Base-by-base conservation (phyloP, 2,888 invertebrate genomes). In the Ptilodon capucinus region DNA sequence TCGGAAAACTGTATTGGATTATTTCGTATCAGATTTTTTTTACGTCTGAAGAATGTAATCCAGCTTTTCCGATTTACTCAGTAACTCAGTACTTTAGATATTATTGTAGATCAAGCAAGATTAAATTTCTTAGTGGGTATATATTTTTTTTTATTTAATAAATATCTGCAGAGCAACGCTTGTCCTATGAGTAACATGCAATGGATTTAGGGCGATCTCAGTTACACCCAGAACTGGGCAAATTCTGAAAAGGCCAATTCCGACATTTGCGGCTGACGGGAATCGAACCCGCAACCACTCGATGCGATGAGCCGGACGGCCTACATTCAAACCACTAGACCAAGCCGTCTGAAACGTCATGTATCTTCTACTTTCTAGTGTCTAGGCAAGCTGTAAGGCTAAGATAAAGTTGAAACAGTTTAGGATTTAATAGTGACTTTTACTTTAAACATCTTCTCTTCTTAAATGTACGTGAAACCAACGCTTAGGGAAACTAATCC, bases 401-500 rank as follows among this genome's bases (percentile, higher is more conserved):
- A 21, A 56, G 60, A 49, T 57, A 60, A 32, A 48, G 41, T 60
- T 60, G 42, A 55, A 32, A 36, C 48, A 19, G 48, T 19, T 21
- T 19, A 9, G 54, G 54, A 53, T 48, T 56, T 36, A 60, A 54
- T 40, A 57, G 42, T 44, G 40, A 44, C 42, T 60, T n/a, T 42
- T 17, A 55, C n/a, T 49, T 49, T 30, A 42, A 40, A 32, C 46
- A 49, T 35, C 44, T 34, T 18, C 40, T 54, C 32, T 48, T 48
- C 16, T 36, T 42, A 46, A 51, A 17, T 44, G n/a, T 25, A 28
- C 17, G 35, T 8, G 32, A 4, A 19, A 34, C 4, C 35, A 17
- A 16, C 17, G 35, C 17, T 17, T 35, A 5, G 18, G 35, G 9
- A 9, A 17, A 11, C 11, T 18, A 35, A 18, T 11, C 35, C 17